phyloP scores from a whole-genome alignment of 2,113 vertebrate species.

The Raphicerus campestris region DNA sequence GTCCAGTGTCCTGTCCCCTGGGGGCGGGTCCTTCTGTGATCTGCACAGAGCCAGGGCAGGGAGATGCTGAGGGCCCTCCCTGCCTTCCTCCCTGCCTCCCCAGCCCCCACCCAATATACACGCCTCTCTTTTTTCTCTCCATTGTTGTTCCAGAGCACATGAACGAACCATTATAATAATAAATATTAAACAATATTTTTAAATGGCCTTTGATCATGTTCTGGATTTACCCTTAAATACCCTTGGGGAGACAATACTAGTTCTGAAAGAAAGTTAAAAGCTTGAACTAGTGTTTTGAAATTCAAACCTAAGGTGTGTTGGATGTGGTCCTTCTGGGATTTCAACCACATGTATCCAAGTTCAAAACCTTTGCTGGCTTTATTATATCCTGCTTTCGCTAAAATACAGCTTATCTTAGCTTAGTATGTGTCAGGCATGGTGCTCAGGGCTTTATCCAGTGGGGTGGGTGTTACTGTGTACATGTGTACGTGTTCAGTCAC shows the following conservation, averaged over 20 bases:
- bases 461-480: background rate
- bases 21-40: background rate
- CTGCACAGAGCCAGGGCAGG: background rate
- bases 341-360: background rate
- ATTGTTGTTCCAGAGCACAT: rapidly evolving
- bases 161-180: background rate
- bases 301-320: background rate
- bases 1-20: rapidly evolving
- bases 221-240: background rate
- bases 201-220: background rate
- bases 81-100: background rate
- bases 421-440: background rate
- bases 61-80: no score
- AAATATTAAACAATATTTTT: background rate
- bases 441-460: background rate
- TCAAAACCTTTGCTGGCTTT: background rate
- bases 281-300: background rate
- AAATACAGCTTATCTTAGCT: background rate
- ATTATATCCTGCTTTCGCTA: rapidly evolving
- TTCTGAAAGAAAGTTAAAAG: background rate
- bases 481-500: rapidly evolving
- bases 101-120: background rate
- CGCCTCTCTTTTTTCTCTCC: background rate
- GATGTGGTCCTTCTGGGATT: background rate
- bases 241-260: background rate